Evolutionary conservation across 1,140 invertebrate species (phyloP).

Genomic region (Drosophila truncata): DNA sequence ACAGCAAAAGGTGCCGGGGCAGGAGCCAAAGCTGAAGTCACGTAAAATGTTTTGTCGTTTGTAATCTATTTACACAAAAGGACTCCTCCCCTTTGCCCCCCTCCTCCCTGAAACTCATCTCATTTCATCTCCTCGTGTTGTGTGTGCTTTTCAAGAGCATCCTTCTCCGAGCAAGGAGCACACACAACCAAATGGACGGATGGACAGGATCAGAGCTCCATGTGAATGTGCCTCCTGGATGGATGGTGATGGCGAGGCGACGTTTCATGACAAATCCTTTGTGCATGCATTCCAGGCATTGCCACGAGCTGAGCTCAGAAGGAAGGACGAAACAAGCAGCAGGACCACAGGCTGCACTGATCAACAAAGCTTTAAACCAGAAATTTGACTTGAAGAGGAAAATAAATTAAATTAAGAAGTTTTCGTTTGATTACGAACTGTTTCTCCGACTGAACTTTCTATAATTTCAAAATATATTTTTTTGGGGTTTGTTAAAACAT

Average conservation of each 20-base stretch:
- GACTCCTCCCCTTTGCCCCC: conserved; percentile 35
- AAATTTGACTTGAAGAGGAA: no score
- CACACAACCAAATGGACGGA: conserved; percentile 5
- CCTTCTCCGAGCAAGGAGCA: conserved; percentile 36
- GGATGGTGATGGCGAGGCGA: conserved; percentile 45
- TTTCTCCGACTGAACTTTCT: not conserved
- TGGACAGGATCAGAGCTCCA: conserved; percentile 2
- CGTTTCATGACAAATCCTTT: conserved; percentile 65
- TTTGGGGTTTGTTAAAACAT: not conserved
- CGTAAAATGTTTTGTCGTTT: conserved; percentile 81
- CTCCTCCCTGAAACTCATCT: not conserved
- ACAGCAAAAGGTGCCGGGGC: conserved; percentile 2
- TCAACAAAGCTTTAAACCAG: not conserved
- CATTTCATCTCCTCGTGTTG: conserved; percentile 24
- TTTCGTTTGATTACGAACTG: not conserved
- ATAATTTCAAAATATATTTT: not conserved
- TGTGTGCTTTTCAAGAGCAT: conserved; percentile 75
- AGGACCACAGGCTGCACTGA: conserved; percentile 6
- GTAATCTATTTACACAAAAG: conserved; percentile 84
- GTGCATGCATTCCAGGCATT: conserved; percentile 31
- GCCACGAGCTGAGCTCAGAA: conserved; percentile 16
- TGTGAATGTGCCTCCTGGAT: conserved; percentile 10
- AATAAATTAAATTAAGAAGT: not conserved
- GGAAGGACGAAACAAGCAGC: not conserved
- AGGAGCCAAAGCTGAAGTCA: conserved; percentile 16